Evolutionary conservation across 2,113 vertebrate genomes (phyloP), one percentile per base, ranked within the genome.

Genomic region (Paradoxurus hermaphroditus): DNA sequence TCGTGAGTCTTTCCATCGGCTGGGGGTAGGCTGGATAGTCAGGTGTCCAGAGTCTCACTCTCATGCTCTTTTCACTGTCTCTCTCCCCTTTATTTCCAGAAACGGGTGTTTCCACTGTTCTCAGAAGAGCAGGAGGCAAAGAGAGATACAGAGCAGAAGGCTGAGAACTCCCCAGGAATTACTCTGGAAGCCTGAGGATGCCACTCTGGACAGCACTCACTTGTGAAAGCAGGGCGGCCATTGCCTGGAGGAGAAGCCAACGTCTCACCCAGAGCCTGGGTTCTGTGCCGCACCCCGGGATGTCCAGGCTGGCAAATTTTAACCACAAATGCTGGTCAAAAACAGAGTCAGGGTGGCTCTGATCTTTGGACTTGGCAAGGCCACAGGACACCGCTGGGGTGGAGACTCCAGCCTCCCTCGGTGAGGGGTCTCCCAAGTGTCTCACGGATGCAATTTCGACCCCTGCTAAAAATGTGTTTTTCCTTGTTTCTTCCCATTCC

Each of bases 1-100:
- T 36, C 5, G 0, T 41, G 34, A 34, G 2, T 16, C 1, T 65
- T 8, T 19, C 12, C 5, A 23, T 19, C 10, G n/a, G 46, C 41
- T 63, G 39, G 16, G 51, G 11, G 4, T 0, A 16, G n/a, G 15
- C n/a, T 82, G 31, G 73, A 9, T 27, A 44, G 6, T 75, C 44
- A 49, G 44, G 16, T 29, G 31, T 49, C 29, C 41, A 34, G 75
- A 19, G 75, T 78, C 31, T 51, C 75, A 49, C 2, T 2, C 44
- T 3, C 3, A 78, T 78, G 46, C 46, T n/a, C 46, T 78, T 51
- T 19, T 16, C 75, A 51, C 18, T 3, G 31, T 9, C 29, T 49
- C 46, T 21, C 29, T 51, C 46, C 31, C 18, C 16, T 78, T 78
- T 78, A 51, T 78, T 51, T n/a, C 46, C 29, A n/a, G n/a, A 51